Conservation (phyloP, 2,888 invertebrate genomes). For the Pimpla rufipes region DNA sequence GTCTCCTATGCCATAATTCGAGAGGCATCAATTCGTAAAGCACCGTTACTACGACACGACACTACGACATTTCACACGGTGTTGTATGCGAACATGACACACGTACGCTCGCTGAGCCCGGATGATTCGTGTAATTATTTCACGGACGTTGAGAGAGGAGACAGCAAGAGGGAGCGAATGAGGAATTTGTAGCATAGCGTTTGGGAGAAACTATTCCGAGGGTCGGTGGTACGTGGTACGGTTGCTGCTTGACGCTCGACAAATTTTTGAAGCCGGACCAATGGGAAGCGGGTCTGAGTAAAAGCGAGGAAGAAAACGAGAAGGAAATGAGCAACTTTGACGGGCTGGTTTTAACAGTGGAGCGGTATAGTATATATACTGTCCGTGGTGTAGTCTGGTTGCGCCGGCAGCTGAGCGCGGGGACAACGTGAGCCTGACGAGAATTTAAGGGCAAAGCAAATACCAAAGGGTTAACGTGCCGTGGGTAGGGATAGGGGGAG, state of each 20-base stretch:
- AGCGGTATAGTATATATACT: neutral
- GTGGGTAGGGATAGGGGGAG: conserved; percentile 63
- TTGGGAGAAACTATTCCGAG: neutral
- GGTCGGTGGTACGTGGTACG: neutral
- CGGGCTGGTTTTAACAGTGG: conserved; percentile 21
- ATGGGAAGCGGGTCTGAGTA: neutral
- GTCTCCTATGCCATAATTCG: neutral
- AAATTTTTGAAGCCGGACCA: conserved; percentile 25
- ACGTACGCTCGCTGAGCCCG: neutral
- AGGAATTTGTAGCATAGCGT: neutral
- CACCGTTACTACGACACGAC: too few relatives aligned
- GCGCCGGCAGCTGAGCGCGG: conserved; percentile 1
- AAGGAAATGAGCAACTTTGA: conserved; percentile 25
- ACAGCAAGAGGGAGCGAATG: conserved; percentile 4
- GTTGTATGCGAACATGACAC: neutral
- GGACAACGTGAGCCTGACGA: conserved; percentile 35
- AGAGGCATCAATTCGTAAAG: too few relatives aligned
- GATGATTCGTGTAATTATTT: neutral
- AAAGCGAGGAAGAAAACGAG: neutral
- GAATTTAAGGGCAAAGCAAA: conserved; percentile 43
- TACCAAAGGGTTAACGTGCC: conserved; percentile 63
- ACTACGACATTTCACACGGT: neutral
- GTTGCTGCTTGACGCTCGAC: conserved; percentile 28
- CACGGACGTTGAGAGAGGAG: neutral
- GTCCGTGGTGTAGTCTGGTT: neutral